These are phyloP conservation scores for Paracyprichromis sp. DNA, from an alignment of 2,113 vertebrate genomes.

Conservation along the genomic window DNA sequence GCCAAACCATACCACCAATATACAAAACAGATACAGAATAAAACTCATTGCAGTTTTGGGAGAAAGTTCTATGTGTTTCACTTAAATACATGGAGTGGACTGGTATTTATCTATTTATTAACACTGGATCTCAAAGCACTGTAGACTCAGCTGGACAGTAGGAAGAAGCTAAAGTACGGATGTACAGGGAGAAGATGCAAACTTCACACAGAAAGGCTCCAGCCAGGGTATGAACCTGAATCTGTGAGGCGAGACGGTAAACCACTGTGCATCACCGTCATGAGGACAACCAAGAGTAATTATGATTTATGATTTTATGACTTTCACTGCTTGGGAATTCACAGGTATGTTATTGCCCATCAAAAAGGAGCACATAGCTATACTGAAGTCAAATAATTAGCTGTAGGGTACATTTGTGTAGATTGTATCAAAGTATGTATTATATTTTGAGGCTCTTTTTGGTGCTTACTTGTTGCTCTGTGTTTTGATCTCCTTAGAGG, in stretches of 20 bases:
- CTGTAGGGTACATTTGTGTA: not conserved
- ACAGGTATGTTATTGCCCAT: not conserved
- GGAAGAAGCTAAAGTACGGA: rapidly evolving
- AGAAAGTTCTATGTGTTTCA: not conserved
- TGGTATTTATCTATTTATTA: not conserved
- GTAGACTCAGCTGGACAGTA: not conserved
- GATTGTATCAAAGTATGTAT: not conserved
- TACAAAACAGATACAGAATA: not conserved
- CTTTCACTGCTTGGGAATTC: not conserved
- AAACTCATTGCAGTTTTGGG: not conserved
- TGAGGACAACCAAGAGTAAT: not conserved
- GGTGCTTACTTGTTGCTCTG: constrained; percentile 25
- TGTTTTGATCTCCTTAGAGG: not conserved
- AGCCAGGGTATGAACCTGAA: not conserved
- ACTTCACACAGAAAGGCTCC: not conserved
- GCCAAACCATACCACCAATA: not conserved
- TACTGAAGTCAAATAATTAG: not conserved
- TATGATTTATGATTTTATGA: not conserved
- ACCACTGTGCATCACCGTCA: not conserved
- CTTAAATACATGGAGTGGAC: not conserved
- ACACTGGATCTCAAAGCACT: not conserved
- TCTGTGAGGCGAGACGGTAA: rapidly evolving
- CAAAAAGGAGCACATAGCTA: not conserved
- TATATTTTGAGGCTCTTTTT: not conserved
- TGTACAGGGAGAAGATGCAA: not conserved